phyloP scores from a whole-genome alignment of 2,888 invertebrate species.

The Phasia obesa region DNA sequence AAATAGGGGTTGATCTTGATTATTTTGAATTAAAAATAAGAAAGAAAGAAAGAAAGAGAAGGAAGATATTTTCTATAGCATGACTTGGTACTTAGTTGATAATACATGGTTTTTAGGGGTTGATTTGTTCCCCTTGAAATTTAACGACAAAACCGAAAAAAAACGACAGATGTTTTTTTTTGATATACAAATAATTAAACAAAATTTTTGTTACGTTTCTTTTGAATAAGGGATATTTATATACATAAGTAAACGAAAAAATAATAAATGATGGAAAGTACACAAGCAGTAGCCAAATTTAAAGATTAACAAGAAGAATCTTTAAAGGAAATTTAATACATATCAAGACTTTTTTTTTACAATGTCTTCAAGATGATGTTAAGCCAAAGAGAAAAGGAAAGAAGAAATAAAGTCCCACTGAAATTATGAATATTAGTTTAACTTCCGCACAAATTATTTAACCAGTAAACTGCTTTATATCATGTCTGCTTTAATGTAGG shows the following conservation, averaged over 20 bases:
- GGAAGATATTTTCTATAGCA: constrained; percentile 9
- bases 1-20: constrained; percentile 65
- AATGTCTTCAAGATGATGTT: constrained; percentile 28
- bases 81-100: neutral
- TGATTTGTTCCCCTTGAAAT: constrained; percentile 42
- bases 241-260: constrained; percentile 12
- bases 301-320: constrained; percentile 21
- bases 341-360: constrained; percentile 43
- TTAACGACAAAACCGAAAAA: constrained; percentile 1
- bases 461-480: constrained; percentile 27
- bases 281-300: neutral
- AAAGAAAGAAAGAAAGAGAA: constrained; percentile 36
- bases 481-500: constrained; percentile 33
- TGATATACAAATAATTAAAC: constrained; percentile 64
- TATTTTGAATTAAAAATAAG: constrained; percentile 23
- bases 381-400: neutral
- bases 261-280: neutral
- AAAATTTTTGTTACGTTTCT: constrained; percentile 51
- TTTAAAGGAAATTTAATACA: constrained; percentile 61
- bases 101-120: constrained; percentile 50
- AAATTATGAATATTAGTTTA: constrained; percentile 62
- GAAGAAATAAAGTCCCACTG: neutral
- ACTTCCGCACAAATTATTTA: constrained; percentile 53
- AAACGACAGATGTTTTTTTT: constrained; percentile 70
- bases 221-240: constrained; percentile 29